Evolutionary conservation across 2,888 invertebrate species (phyloP).

Genomic region (Geophilus truncorum): DNA sequence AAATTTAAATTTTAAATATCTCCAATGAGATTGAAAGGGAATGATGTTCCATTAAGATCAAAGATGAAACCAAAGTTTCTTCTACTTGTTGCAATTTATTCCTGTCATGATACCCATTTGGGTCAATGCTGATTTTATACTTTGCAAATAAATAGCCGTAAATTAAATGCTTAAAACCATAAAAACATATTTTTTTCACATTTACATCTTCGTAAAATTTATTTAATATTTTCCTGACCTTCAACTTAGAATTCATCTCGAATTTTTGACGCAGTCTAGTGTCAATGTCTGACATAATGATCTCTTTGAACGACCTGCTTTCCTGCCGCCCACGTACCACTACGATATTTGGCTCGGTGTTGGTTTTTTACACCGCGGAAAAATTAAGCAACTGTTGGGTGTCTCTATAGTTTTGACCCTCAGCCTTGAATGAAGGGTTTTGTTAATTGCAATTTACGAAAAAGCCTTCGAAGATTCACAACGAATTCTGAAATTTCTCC

Average conservation of each 20-base stretch:
- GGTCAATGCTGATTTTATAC: conserved; percentile 10
- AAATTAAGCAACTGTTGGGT: too few relatives aligned
- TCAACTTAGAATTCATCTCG: neutral
- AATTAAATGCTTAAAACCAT: too few relatives aligned
- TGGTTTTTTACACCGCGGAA: too few relatives aligned
- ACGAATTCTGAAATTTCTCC: neutral
- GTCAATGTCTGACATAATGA: conserved; percentile 18
- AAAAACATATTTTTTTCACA: too few relatives aligned
- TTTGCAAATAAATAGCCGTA: neutral
- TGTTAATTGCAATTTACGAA: neutral
- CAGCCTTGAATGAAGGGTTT: neutral
- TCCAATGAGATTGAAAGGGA: conserved; percentile 13
- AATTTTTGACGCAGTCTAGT: neutral
- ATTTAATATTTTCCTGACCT: neutral
- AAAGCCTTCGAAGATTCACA: neutral
- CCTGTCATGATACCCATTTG: neutral
- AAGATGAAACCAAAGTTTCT: neutral
- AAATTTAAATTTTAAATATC: neutral
- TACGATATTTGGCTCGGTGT: too few relatives aligned
- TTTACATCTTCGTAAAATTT: too few relatives aligned
- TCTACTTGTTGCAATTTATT: neutral
- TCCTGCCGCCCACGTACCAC: neutral
- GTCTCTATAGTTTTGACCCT: neutral
- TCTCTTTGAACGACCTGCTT: neutral
- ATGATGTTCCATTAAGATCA: conserved; percentile 8